These are phyloP conservation scores for Yponomeuta cagnagella DNA, from an alignment of 2,888 invertebrate genomes.

Conservation along the genomic window DNA sequence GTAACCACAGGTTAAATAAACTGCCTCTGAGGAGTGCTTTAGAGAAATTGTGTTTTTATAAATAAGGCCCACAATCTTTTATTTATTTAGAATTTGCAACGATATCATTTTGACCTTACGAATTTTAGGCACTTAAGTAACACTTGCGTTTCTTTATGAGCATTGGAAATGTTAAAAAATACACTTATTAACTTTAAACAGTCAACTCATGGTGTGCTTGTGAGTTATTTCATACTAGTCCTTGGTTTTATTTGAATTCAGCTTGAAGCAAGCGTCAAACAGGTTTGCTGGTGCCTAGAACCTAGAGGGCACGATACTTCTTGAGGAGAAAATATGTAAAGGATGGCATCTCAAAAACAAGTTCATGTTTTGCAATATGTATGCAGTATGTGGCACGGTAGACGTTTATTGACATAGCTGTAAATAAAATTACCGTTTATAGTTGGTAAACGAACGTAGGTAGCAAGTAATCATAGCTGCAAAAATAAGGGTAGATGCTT, in stretches of 20 bases:
- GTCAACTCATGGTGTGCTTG: not conserved
- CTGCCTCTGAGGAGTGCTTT: too few relatives aligned
- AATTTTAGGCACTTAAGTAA: too few relatives aligned
- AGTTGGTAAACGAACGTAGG: too few relatives aligned
- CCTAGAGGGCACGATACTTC: not conserved
- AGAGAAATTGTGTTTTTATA: too few relatives aligned
- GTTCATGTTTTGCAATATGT: not conserved
- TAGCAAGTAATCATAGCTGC: too few relatives aligned
- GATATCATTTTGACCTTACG: too few relatives aligned
- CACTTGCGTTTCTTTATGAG: too few relatives aligned
- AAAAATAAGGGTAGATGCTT: too few relatives aligned
- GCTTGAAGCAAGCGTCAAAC: constrained; percentile 6
- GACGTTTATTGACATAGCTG: not conserved
- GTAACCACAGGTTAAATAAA: too few relatives aligned
- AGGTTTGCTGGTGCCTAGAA: constrained; percentile 1
- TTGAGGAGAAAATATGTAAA: constrained; percentile 6
- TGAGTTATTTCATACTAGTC: not conserved
- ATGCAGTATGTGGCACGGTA: not conserved
- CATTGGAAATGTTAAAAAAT: too few relatives aligned
- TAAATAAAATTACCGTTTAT: not conserved
- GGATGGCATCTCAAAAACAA: not conserved
- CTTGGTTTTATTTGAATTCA: constrained; percentile 7
- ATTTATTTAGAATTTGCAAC: too few relatives aligned
- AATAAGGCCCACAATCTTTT: not conserved
- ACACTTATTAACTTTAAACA: too few relatives aligned